A percentile compares a stretch with the other conserved stretches of the same genome.
These are phyloP conservation scores for Stenodera caucasica DNA, from an alignment of 2,888 invertebrate species.

Conservation along the genomic window DNA sequence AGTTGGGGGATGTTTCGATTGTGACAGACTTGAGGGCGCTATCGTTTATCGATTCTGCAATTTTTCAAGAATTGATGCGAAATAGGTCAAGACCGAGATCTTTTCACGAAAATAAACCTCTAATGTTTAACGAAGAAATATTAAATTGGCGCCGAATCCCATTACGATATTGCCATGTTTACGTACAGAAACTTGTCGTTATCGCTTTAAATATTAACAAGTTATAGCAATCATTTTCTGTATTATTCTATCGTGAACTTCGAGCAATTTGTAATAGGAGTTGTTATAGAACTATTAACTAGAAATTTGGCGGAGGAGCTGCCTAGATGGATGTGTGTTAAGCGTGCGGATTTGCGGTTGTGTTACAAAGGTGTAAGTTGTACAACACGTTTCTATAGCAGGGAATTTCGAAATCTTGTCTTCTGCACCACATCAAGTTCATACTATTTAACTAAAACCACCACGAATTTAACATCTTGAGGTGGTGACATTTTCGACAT, in stretches of 20 bases:
- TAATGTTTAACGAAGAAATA: neutral
- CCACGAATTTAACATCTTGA: neutral
- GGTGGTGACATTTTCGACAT: neutral
- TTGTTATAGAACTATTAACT: neutral
- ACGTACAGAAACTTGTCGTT: neutral
- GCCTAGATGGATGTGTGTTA: neutral
- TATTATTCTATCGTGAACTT: neutral
- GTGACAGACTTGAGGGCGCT: too few species aligned
- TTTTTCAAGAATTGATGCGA: neutral
- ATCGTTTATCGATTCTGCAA: neutral
- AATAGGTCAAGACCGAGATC: neutral
- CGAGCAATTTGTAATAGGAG: neutral
- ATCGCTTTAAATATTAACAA: constrained; percentile 5
- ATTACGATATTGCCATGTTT: neutral
- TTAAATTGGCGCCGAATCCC: neutral
- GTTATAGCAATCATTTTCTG: neutral
- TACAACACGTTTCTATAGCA: too few species aligned
- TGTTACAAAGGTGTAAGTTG: constrained; percentile 16
- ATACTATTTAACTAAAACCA: neutral
- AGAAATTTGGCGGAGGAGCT: neutral
- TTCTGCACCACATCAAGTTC: neutral
- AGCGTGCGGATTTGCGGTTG: neutral
- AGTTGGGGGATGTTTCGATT: too few species aligned
- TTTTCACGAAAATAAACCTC: neutral
- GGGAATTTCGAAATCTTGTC: neutral